phyloP scores from a whole-genome alignment of 2,113 vertebrate species.

The Protobothrops mucrosquamatus region DNA sequence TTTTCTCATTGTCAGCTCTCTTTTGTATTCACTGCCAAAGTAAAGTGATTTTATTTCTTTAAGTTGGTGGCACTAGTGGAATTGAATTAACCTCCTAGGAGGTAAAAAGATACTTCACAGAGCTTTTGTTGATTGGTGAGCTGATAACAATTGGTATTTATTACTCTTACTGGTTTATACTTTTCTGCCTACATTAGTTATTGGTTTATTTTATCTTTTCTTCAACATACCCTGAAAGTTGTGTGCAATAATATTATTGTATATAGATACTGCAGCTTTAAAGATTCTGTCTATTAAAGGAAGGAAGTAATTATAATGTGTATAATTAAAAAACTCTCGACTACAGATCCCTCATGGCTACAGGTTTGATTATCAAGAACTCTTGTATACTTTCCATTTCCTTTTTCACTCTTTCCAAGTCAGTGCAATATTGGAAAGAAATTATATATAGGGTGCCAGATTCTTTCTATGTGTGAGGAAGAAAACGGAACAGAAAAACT shows the following conservation, averaged over 20 bases:
- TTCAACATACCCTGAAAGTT: neutral
- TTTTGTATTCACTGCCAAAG: conserved; percentile 32
- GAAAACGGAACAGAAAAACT: neutral
- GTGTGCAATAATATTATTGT: neutral
- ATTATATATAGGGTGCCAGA: neutral
- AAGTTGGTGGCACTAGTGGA: neutral
- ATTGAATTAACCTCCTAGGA: conserved; percentile 30
- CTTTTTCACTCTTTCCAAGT: neutral
- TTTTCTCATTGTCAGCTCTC: neutral
- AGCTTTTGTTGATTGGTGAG: conserved; percentile 5
- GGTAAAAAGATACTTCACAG: neutral
- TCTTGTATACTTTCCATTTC: neutral
- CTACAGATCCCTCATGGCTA: neutral
- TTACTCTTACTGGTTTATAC: conserved; percentile 19
- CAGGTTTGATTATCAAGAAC: neutral
- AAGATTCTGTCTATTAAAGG: neutral
- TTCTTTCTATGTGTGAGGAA: neutral
- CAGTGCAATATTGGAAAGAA: neutral
- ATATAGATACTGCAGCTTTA: neutral
- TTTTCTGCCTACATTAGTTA: neutral
- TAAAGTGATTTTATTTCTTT: conserved; percentile 11
- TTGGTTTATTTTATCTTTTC: neutral
- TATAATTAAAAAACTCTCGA: neutral
- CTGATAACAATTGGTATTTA: conserved; percentile 32
- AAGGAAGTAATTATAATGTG: neutral